Percentiles rank a stretch among this genome's conserved stretches.
These are phyloP conservation scores for Rotaria magnacalcarata DNA, from an alignment of 2,888 invertebrate genomes.

Conservation along the genomic window DNA sequence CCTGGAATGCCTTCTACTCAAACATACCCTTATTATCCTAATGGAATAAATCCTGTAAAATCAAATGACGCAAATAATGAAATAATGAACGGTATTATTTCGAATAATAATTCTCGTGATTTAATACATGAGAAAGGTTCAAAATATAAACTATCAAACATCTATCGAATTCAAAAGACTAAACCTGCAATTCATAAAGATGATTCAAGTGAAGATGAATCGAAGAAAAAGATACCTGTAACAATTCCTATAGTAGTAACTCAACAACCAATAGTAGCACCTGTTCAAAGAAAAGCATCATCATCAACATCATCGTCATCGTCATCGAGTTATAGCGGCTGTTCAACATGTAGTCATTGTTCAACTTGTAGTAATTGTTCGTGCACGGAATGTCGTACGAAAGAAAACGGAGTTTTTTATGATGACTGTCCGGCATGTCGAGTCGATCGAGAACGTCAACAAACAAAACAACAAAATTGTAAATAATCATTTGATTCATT, in stretches of 20 bases:
- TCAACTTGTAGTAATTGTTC: neutral
- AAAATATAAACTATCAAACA: neutral
- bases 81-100: neutral
- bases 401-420: neutral
- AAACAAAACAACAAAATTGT: neutral
- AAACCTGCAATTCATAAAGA: neutral
- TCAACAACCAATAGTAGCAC: too few relatives aligned
- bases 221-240: too few relatives aligned
- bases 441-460: neutral
- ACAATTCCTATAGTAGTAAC: too few relatives aligned
- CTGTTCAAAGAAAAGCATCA: neutral
- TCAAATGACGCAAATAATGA: neutral
- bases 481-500: neutral
- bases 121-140: neutral
- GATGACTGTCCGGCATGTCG: neutral
- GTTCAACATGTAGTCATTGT: neutral
- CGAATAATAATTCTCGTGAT: neutral
- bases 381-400: neutral
- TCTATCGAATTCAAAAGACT: conserved; percentile 6
- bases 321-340: neutral
- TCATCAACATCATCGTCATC: neutral
- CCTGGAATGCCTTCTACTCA: neutral
- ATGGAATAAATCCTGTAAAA: neutral
- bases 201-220: conserved; percentile 2
- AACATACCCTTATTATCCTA: neutral